Conservation (phyloP, 2,113 vertebrate genomes). For the Anthoscopus minutus region DNA sequence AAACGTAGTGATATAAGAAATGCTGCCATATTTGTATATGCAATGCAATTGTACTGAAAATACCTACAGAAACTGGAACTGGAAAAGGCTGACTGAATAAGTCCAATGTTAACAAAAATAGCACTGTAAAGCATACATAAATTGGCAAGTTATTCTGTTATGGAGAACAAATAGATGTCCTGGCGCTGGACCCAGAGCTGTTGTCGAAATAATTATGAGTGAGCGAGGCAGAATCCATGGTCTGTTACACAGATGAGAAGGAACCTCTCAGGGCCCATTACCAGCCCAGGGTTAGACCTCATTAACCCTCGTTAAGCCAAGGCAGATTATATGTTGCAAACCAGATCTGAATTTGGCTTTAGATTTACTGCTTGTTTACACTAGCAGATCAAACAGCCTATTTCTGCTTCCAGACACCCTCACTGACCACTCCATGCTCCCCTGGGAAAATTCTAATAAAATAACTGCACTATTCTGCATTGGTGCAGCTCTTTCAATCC, state of each 20-base stretch:
- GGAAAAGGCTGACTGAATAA: background rate
- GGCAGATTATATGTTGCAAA: conserved; percentile 1
- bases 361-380: conserved; percentile 38
- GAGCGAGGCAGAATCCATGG: background rate
- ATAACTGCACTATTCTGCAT: background rate
- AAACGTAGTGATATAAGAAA: background rate
- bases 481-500: background rate
- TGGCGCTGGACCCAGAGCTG: background rate
- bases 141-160: background rate
- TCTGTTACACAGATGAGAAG: background rate
- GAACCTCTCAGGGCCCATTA: conserved; percentile 4
- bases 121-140: background rate
- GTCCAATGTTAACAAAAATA: background rate
- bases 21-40: background rate
- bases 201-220: background rate
- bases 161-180: background rate
- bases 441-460: conserved; percentile 37
- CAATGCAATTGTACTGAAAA: background rate
- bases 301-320: conserved; percentile 21
- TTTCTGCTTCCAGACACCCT: conserved; percentile 4
- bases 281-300: background rate
- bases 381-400: background rate
- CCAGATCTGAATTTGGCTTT: conserved; percentile 34
- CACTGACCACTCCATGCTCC: background rate
- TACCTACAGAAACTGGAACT: background rate